Evolutionary conservation across 2,888 invertebrate genomes (phyloP).

Genomic region (Myopa tessellatipennis): DNA sequence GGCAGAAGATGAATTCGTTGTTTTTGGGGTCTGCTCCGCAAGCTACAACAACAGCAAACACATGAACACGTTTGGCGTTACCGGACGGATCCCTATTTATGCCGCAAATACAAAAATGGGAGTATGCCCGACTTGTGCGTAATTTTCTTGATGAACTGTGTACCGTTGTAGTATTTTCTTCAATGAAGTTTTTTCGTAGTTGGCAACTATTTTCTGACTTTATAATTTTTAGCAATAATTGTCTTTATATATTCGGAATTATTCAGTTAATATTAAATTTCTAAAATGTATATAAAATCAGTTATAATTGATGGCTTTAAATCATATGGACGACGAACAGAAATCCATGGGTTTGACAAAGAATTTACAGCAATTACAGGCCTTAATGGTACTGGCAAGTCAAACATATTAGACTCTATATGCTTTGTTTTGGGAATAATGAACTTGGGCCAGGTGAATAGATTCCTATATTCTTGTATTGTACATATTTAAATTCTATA

Average conservation of each 20-base stretch:
- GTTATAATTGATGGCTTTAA: slow-evolving; percentile 97
- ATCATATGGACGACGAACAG: slow-evolving; percentile 93
- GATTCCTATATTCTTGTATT: background rate
- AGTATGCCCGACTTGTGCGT: too few relatives aligned
- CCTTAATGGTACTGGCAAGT: slow-evolving; percentile 97
- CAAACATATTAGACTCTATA: slow-evolving; percentile 96
- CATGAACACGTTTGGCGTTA: too few relatives aligned
- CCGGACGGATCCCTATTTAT: too few relatives aligned
- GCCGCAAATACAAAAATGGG: too few relatives aligned
- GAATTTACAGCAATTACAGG: slow-evolving; percentile 99
- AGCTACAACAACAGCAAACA: too few relatives aligned
- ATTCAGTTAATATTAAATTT: background rate
- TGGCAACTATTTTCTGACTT: too few relatives aligned
- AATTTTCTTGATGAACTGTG: too few relatives aligned
- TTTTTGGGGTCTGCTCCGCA: too few relatives aligned
- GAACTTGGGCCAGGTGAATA: slow-evolving; percentile 86
- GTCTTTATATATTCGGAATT: background rate
- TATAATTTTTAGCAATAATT: too few relatives aligned
- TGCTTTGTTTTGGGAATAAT: slow-evolving; percentile 97
- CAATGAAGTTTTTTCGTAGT: too few relatives aligned
- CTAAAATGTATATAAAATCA: slow-evolving; percentile 87
- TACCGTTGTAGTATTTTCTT: too few relatives aligned
- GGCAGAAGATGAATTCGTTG: too few relatives aligned
- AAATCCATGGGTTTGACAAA: slow-evolving; percentile 91
- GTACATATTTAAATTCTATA: background rate